phyloP scores from a whole-genome alignment of 1,140 invertebrate genomes.

The Heliconius hewitsoni region DNA sequence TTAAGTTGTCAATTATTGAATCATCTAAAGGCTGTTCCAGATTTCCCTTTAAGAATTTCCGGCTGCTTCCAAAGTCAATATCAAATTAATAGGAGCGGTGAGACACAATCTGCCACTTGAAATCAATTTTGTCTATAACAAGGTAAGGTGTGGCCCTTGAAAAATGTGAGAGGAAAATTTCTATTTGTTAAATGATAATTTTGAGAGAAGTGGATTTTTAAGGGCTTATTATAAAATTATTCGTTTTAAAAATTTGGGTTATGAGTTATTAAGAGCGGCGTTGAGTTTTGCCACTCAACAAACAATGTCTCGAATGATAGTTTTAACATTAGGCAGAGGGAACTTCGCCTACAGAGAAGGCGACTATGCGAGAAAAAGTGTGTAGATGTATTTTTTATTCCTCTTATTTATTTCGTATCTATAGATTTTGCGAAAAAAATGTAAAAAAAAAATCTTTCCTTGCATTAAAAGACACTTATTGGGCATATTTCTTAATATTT shows the following conservation, averaged over 20 bases:
- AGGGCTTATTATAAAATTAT: no score
- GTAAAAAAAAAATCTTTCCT: no score
- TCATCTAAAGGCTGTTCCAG: conserved; percentile 40
- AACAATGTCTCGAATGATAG: no score
- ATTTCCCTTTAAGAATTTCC: conserved; percentile 49
- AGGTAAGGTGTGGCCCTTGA: conserved; percentile 19
- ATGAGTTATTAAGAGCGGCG: neutral
- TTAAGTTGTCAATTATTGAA: conserved; percentile 34
- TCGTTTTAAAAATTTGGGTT: neutral
- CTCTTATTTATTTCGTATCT: no score
- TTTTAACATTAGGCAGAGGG: no score
- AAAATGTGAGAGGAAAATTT: conserved; percentile 16
- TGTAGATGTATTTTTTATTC: no score
- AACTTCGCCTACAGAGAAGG: no score
- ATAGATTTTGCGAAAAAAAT: no score
- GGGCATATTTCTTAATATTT: no score
- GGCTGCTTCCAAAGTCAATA: conserved; percentile 39
- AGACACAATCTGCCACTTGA: conserved; percentile 32
- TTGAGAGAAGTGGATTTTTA: no score
- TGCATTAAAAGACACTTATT: no score
- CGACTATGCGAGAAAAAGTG: no score
- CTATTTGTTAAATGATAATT: neutral
- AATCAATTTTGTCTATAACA: conserved; percentile 30
- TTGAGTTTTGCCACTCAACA: neutral
- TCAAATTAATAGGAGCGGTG: conserved; percentile 30